A percentile compares a stretch with the other conserved stretches of the same genome.
These are phyloP conservation scores for Leucophenga maculata DNA, from an alignment of 2,888 invertebrate genomes.

Conservation along the genomic window DNA sequence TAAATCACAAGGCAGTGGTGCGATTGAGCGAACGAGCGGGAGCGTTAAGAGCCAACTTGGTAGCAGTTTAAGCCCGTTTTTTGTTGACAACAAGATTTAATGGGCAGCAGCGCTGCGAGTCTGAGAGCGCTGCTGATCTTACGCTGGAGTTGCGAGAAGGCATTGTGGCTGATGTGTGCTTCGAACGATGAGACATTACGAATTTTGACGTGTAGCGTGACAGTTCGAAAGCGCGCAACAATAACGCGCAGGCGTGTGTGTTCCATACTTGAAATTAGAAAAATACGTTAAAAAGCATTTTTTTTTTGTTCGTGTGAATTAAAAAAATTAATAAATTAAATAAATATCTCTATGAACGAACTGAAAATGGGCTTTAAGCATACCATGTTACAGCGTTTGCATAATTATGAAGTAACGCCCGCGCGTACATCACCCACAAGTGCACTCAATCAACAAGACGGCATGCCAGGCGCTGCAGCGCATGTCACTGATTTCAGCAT, in stretches of 20 bases:
- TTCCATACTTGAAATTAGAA: slow-evolving; percentile 61
- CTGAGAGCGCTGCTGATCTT: slow-evolving; percentile 11
- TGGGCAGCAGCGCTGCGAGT: slow-evolving; percentile 18
- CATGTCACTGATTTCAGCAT: slow-evolving; percentile 71
- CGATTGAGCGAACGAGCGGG: slow-evolving; percentile 25
- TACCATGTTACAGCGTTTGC: slow-evolving; percentile 67
- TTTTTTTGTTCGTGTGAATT: neutral
- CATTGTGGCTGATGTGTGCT: slow-evolving; percentile 49
- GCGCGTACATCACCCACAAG: slow-evolving; percentile 29
- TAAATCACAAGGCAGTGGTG: slow-evolving; percentile 44
- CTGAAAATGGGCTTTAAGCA: slow-evolving; percentile 70
- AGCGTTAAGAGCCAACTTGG: slow-evolving; percentile 32
- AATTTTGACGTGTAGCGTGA: slow-evolving; percentile 67
- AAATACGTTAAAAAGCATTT: slow-evolving; percentile 27
- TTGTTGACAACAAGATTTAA: slow-evolving; percentile 17
- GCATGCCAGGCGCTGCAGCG: slow-evolving; percentile 28
- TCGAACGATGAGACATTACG: slow-evolving; percentile 60
- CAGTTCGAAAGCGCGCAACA: slow-evolving; percentile 49
- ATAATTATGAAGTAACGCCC: slow-evolving; percentile 57
- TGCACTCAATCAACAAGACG: slow-evolving; percentile 11
- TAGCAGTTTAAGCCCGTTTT: slow-evolving; percentile 25
- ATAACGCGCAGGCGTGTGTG: neutral
- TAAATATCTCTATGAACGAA: slow-evolving; percentile 60
- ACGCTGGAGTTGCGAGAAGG: neutral
- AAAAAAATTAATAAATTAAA: neutral